A percentile compares a stretch with the other conserved stretches of the same genome.
These are phyloP conservation scores for Spicauda simplicius DNA, from an alignment of 2,888 invertebrate species.

Conservation along the genomic window DNA sequence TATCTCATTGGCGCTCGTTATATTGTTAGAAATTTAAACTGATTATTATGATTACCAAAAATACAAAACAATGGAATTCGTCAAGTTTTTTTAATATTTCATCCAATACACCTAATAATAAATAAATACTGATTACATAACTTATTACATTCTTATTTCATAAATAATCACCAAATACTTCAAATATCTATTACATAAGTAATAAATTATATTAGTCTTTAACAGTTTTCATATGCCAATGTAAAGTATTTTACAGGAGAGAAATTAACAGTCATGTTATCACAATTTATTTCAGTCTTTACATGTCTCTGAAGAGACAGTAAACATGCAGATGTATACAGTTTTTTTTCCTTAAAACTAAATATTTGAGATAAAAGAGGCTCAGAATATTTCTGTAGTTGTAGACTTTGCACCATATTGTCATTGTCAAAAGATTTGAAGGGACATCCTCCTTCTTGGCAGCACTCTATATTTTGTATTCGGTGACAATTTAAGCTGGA, in stretches of 20 bases:
- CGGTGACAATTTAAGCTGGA: constrained; percentile 83
- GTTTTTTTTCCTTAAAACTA: constrained; percentile 55
- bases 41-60: no score
- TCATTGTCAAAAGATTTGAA: constrained; percentile 84
- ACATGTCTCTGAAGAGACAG: constrained; percentile 51
- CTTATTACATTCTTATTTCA: no score
- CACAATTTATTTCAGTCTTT: constrained; percentile 50
- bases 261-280: constrained; percentile 66
- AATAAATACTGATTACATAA: no score
- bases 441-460: constrained; percentile 87
- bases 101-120: no score
- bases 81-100: no score
- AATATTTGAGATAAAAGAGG: constrained; percentile 58
- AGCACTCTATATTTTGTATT: constrained; percentile 83
- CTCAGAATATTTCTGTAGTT: constrained; percentile 46
- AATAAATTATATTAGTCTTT: no score
- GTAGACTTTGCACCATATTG: constrained; percentile 66
- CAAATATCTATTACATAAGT: no score
- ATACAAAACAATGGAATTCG: no score
- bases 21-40: no score
- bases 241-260: constrained; percentile 70
- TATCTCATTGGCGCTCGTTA: no score
- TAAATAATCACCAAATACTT: no score
- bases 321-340: constrained; percentile 64
- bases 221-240: constrained; percentile 37